These are phyloP conservation scores for Sclerurus mexicanus DNA, from an alignment of 2,113 vertebrate genomes.

Conservation along the genomic window DNA sequence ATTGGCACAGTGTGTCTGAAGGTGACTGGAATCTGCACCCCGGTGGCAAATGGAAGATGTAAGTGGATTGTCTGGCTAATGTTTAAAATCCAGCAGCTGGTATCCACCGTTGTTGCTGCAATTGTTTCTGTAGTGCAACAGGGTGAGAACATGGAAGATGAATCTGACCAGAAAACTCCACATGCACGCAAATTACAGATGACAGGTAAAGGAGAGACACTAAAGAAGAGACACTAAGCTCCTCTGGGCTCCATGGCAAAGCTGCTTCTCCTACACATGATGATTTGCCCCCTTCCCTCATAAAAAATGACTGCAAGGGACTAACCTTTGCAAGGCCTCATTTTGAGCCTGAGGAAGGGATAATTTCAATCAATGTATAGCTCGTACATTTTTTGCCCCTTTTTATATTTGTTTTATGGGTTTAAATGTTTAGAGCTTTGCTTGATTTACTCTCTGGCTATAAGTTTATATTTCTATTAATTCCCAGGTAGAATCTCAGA, in stretches of 20 bases:
- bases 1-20: rapidly evolving
- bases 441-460: neutral
- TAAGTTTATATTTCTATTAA: neutral
- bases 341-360: neutral
- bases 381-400: rapidly evolving
- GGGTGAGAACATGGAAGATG: neutral
- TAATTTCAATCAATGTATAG: rapidly evolving
- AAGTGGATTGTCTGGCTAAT: neutral
- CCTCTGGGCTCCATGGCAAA: neutral
- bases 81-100: neutral
- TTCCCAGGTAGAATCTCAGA: neutral
- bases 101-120: neutral
- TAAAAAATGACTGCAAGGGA: neutral
- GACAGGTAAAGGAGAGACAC: neutral
- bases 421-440: neutral
- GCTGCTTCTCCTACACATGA: neutral
- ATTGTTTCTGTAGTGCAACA: neutral
- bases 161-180: neutral
- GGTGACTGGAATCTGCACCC: neutral
- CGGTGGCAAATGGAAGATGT: neutral
- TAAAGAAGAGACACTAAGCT: neutral
- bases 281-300: neutral
- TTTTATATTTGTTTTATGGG: neutral
- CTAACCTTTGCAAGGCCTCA: neutral
- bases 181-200: neutral